These are phyloP conservation scores for Ctenoplectra terminalis DNA, from an alignment of 1,140 invertebrate species.

Conservation along the genomic window DNA sequence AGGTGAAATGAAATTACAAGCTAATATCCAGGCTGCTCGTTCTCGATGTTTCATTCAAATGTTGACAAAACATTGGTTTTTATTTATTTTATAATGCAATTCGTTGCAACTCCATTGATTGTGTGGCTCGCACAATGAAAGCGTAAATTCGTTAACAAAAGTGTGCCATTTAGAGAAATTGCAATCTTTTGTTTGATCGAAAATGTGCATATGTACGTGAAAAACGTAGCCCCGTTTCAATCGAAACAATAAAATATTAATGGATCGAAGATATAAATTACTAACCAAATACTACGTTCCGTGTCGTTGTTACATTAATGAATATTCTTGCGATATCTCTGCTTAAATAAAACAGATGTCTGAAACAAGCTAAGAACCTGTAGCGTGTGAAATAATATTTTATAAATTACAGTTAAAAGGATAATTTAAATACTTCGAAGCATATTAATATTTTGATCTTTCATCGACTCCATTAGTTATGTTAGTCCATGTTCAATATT, in stretches of 20 bases:
- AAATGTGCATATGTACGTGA: not conserved
- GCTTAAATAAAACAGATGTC: too few relatives aligned
- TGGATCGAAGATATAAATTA: too few relatives aligned
- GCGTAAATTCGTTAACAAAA: not conserved
- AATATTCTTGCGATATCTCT: too few relatives aligned
- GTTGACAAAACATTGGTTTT: not conserved
- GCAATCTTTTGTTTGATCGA: not conserved
- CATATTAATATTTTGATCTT: too few relatives aligned
- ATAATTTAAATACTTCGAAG: too few relatives aligned
- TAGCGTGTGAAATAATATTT: too few relatives aligned
- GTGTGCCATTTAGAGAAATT: not conserved
- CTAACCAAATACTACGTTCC: too few relatives aligned
- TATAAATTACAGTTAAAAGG: too few relatives aligned
- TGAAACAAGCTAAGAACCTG: too few relatives aligned
- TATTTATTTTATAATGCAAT: not conserved
- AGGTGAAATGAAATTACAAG: not conserved
- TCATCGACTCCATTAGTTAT: too few relatives aligned
- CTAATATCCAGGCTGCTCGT: not conserved
- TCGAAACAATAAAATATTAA: not conserved
- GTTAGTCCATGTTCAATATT: too few relatives aligned
- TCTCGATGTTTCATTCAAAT: not conserved
- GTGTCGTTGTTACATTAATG: too few relatives aligned
- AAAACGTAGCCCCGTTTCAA: not conserved
- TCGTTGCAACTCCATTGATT: not conserved
- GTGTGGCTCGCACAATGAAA: not conserved